Percentiles rank a stretch among this genome's conserved stretches.
Evolutionary conservation across 1,140 invertebrate species (phyloP).

Genomic region (Drosophila triauraria): DNA sequence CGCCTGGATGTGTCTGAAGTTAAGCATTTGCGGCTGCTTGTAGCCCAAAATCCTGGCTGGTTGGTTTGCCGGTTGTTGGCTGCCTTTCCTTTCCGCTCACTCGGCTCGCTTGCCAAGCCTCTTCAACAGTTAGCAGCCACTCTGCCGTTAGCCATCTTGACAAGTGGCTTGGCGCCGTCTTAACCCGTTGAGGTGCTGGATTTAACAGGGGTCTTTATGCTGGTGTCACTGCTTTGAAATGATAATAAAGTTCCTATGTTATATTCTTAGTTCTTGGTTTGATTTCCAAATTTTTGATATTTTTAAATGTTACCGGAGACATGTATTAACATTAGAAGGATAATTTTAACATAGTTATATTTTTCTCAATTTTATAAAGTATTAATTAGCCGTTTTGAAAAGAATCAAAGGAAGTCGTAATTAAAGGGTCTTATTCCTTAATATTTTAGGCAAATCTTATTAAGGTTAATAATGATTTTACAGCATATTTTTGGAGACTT

Average conservation of each 20-base stretch:
- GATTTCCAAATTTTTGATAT: background rate
- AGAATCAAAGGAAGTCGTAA: no score
- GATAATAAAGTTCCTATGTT: background rate
- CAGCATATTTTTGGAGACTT: background rate
- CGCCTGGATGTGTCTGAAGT: slow-evolving; percentile 68
- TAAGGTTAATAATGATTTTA: no score
- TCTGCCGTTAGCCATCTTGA: slow-evolving; percentile 78
- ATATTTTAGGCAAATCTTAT: no score
- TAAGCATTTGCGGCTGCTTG: slow-evolving; percentile 82
- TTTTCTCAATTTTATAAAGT: no score
- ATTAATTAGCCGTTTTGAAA: no score
- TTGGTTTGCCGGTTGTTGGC: slow-evolving; percentile 49
- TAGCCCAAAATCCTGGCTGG: slow-evolving; percentile 74
- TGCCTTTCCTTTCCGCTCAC: slow-evolving; percentile 29
- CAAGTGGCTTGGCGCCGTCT: slow-evolving; percentile 76
- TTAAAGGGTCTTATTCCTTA: no score
- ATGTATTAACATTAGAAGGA: no score
- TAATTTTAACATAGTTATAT: no score
- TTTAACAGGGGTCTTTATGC: slow-evolving; percentile 13
- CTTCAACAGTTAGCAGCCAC: slow-evolving; percentile 56
- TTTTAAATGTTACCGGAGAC: no score
- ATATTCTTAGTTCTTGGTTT: background rate
- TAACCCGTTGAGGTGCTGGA: slow-evolving; percentile 43
- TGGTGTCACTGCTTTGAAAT: slow-evolving; percentile 9
- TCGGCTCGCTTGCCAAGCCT: background rate